Conservation (phyloP, 2,797 vertebrate genomes). For the Anas capensis region DNA sequence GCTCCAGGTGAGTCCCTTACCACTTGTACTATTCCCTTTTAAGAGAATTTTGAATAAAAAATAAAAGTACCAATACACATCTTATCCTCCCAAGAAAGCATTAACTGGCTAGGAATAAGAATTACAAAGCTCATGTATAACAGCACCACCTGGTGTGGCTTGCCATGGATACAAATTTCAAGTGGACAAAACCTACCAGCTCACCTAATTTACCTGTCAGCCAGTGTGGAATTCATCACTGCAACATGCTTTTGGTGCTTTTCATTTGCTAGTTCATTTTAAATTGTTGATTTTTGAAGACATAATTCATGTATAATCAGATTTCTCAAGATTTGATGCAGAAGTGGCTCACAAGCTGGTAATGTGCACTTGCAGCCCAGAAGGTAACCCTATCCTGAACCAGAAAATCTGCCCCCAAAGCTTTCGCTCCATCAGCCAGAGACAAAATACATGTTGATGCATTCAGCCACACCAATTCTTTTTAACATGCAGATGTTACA, state of each 20-base stretch:
- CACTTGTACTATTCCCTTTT: not conserved
- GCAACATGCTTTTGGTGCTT: not conserved
- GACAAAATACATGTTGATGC: not conserved
- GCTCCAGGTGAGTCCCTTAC: not conserved
- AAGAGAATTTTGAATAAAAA: not conserved
- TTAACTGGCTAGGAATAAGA: not conserved
- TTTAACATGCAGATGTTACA: not conserved
- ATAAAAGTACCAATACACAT: not conserved
- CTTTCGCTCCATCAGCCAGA: not conserved
- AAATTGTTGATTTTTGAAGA: not conserved
- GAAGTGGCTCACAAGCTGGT: not conserved
- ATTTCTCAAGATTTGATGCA: not conserved
- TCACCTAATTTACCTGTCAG: not conserved
- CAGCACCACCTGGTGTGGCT: conserved; percentile 63
- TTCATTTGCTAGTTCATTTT: not conserved
- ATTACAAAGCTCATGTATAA: conserved; percentile 12
- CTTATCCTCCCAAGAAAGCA: conserved; percentile 10
- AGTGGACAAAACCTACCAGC: not conserved
- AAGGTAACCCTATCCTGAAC: too few species aligned
- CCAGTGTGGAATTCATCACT: not conserved
- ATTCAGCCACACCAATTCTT: not conserved
- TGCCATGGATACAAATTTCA: conserved; percentile 10
- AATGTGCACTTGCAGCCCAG: too few species aligned
- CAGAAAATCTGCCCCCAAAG: not conserved
- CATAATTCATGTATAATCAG: not conserved